Conservation (phyloP, 1,140 invertebrate genomes). For the Charaxes varanes region DNA sequence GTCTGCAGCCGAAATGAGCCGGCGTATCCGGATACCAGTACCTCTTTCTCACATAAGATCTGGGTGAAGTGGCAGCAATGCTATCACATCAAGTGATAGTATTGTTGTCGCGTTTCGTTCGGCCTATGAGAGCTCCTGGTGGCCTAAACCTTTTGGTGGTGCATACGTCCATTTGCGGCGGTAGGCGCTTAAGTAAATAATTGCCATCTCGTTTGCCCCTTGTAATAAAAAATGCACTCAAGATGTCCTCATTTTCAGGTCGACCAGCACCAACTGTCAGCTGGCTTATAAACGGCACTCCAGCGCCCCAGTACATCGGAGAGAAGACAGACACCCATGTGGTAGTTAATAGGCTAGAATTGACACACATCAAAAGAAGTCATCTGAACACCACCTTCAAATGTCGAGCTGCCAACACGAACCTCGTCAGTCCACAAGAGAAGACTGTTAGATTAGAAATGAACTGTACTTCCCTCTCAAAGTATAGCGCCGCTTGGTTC, state of each 20-base stretch:
- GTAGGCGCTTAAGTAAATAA: too few relatives aligned
- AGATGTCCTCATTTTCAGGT: slow-evolving; percentile 78
- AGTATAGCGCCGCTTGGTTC: too few relatives aligned
- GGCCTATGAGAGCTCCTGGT: too few relatives aligned
- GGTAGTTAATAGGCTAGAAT: slow-evolving; percentile 84
- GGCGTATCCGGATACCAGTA: too few relatives aligned
- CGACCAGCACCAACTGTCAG: slow-evolving; percentile 86
- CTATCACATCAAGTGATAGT: too few relatives aligned
- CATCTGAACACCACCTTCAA: slow-evolving; percentile 89
- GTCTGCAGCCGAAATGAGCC: too few relatives aligned
- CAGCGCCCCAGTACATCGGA: slow-evolving; percentile 73
- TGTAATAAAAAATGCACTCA: too few relatives aligned
- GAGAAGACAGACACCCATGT: slow-evolving; percentile 81
- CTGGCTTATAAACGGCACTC: slow-evolving; percentile 86
- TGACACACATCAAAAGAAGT: slow-evolving; percentile 81
- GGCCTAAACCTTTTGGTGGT: too few relatives aligned
- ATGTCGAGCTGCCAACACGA: slow-evolving; percentile 90
- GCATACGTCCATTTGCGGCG: neutral
- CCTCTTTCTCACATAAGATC: neutral
- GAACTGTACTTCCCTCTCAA: too few relatives aligned
- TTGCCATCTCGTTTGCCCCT: too few relatives aligned
- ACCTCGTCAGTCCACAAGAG: slow-evolving; percentile 86
- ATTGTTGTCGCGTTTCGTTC: too few relatives aligned
- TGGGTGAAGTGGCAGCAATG: too few relatives aligned
- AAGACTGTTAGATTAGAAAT: slow-evolving; percentile 86